These are phyloP conservation scores for Siniperca obscura DNA, from an alignment of 2,797 vertebrate species.

Conservation along the genomic window DNA sequence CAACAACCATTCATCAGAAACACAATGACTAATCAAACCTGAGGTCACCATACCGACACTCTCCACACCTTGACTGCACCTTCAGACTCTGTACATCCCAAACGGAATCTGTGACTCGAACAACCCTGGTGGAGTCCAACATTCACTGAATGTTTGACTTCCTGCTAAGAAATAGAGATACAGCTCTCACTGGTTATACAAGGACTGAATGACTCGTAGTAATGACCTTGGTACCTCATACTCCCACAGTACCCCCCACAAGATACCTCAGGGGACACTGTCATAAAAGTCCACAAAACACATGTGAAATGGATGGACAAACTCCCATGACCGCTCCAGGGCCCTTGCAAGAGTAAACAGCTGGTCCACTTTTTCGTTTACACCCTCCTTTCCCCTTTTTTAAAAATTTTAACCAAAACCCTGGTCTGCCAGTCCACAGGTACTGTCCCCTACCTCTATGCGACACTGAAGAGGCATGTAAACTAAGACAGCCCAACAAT, in stretches of 20 bases:
- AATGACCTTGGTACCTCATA: too few species aligned
- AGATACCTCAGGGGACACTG: too few species aligned
- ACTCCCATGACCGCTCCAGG: too few species aligned
- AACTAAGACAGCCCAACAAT: too few species aligned
- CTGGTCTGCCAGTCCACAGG: too few species aligned
- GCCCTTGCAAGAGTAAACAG: neutral
- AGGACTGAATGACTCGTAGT: neutral
- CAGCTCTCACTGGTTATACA: neutral
- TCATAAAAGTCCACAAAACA: too few species aligned
- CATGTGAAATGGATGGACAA: neutral
- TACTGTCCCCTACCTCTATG: too few species aligned
- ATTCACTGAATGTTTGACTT: neutral
- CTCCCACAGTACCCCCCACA: too few species aligned
- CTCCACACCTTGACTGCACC: neutral
- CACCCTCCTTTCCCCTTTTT: too few species aligned
- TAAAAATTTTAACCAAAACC: too few species aligned
- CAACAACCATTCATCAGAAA: neutral
- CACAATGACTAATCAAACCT: neutral
- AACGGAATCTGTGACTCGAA: neutral
- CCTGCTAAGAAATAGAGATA: neutral
- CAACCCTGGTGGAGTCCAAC: neutral
- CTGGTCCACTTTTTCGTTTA: neutral
- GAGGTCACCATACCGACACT: neutral
- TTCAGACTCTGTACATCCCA: neutral
- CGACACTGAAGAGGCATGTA: too few species aligned